These are phyloP conservation scores for Coranthus polyacanthus DNA, from an alignment of 2,797 vertebrate species.

Conservation along the genomic window DNA sequence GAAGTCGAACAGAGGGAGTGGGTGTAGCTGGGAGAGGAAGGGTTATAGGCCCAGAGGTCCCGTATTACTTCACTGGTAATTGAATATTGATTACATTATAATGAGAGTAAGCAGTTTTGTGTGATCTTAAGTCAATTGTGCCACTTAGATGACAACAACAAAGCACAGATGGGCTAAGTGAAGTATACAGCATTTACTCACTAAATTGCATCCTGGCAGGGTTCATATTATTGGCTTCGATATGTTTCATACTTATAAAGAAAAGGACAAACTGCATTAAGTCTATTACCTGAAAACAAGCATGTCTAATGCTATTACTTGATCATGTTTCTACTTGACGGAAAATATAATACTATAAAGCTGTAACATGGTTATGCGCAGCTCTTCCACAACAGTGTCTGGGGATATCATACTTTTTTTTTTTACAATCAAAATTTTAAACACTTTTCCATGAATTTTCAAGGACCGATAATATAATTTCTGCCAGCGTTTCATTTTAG, in stretches of 20 bases:
- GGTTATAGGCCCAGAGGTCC: conserved; percentile 58
- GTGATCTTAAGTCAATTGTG: conserved; percentile 73
- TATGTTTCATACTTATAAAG: too few relatives aligned
- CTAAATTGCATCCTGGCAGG: conserved; percentile 41
- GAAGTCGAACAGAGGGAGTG: conserved; percentile 34
- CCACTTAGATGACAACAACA: conserved; percentile 61
- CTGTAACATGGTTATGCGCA: neutral
- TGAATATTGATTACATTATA: conserved; percentile 80
- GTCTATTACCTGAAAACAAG: conserved; percentile 45
- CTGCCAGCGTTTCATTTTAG: too few relatives aligned
- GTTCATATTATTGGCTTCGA: conserved; percentile 45
- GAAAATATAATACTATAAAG: neutral
- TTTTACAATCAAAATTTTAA: too few relatives aligned
- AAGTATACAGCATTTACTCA: conserved; percentile 54
- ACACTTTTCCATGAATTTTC: too few relatives aligned
- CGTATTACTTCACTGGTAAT: conserved; percentile 77
- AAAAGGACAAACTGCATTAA: conserved; percentile 35
- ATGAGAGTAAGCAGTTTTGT: conserved; percentile 78
- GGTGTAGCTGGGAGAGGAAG: conserved; percentile 46
- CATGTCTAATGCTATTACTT: conserved; percentile 9
- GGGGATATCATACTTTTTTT: too few relatives aligned
- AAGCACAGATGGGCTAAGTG: conserved; percentile 53
- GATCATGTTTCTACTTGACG: too few relatives aligned
- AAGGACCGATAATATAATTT: too few relatives aligned
- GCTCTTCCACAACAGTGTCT: too few relatives aligned